Evolutionary conservation across 2,888 invertebrate genomes (phyloP).

Genomic region (Lithosia quadra): DNA sequence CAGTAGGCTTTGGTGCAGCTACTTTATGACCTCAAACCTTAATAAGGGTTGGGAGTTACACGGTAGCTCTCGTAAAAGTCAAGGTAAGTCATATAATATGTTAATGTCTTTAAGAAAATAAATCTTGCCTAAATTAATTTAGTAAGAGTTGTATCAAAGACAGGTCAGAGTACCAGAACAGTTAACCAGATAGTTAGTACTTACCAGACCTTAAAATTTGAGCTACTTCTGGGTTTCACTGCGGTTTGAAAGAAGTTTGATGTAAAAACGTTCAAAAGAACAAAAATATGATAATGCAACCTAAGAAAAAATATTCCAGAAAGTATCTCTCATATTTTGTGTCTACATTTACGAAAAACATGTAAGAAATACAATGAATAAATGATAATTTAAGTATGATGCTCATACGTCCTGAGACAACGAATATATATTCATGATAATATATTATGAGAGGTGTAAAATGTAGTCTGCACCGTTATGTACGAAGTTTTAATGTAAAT

Average conservation of each 20-base stretch:
- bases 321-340: not conserved
- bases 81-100: too few species aligned
- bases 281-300: not conserved
- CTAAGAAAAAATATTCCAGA: not conserved
- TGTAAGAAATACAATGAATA: constrained; percentile 11
- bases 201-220: too few species aligned
- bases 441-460: constrained; percentile 21
- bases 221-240: not conserved
- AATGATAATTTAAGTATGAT: constrained; percentile 11
- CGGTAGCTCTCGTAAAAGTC: too few species aligned
- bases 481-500: constrained; percentile 16
- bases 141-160: too few species aligned
- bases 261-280: not conserved
- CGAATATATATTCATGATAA: constrained; percentile 19
- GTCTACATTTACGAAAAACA: not conserved
- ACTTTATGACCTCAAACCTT: too few species aligned
- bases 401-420: not conserved
- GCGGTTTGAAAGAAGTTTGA: not conserved
- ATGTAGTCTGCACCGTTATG: constrained; percentile 8
- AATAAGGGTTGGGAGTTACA: too few species aligned
- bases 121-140: too few species aligned
- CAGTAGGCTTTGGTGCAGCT: too few species aligned
- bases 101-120: too few species aligned
- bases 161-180: too few species aligned
- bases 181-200: too few species aligned